Evolutionary conservation across 2,888 invertebrate species (phyloP).

Genomic region (Conistra vaccinii): DNA sequence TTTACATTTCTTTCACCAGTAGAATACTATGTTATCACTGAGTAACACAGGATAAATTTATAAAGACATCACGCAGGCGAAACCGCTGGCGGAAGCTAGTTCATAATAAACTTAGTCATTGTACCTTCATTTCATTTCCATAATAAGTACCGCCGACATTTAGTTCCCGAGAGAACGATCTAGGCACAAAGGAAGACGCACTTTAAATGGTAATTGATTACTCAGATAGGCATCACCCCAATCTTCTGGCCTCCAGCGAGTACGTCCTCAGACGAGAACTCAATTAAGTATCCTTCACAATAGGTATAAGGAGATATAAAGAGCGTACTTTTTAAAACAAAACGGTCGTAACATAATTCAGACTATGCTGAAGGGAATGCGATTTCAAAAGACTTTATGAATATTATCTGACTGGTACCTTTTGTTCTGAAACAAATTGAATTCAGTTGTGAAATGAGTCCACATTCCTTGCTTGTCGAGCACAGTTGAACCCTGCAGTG

Average conservation of each 20-base stretch:
- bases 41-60: too few species aligned
- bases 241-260: conserved; percentile 21
- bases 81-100: neutral
- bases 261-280: conserved; percentile 31
- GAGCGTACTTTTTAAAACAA: conserved; percentile 46
- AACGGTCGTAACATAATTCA: conserved; percentile 50
- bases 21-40: too few species aligned
- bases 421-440: conserved; percentile 63
- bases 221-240: conserved; percentile 43
- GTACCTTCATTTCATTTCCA: conserved; percentile 14
- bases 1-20: too few species aligned
- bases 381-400: conserved; percentile 61
- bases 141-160: neutral
- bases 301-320: conserved; percentile 20
- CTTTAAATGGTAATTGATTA: conserved; percentile 53
- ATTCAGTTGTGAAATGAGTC: conserved; percentile 57
- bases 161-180: conserved; percentile 14
- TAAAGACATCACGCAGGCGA: too few species aligned
- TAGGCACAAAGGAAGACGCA: conserved; percentile 35
- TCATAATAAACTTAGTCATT: conserved; percentile 11
- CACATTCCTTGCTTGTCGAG: conserved; percentile 45
- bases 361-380: conserved; percentile 29
- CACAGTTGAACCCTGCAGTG: conserved; percentile 12
- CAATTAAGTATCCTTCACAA: conserved; percentile 54
- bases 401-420: conserved; percentile 55